phyloP scores from a whole-genome alignment of 2,888 invertebrate genomes.

The Drosophila aldrichi region DNA sequence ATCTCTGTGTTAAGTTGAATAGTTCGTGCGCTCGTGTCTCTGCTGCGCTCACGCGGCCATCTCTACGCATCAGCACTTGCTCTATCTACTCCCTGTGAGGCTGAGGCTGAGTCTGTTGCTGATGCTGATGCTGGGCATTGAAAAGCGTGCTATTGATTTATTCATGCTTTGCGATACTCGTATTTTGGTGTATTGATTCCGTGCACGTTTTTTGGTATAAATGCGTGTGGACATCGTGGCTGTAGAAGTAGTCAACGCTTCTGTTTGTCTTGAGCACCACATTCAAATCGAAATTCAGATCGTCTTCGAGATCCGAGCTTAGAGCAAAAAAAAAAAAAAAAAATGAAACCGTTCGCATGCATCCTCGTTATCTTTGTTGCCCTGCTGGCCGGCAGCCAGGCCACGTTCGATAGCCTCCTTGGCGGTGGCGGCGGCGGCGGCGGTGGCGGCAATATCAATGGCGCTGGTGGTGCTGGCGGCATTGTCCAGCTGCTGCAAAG shows the following conservation, averaged over 20 bases:
- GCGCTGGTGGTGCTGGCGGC: conserved; percentile 46
- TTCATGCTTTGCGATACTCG: conserved; percentile 30
- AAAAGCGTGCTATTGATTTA: conserved; percentile 20
- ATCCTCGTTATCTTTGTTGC: conserved; percentile 73
- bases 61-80: conserved; percentile 18
- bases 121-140: conserved; percentile 7
- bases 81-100: conserved; percentile 12
- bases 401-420: conserved; percentile 65
- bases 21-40: background rate
- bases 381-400: conserved; percentile 66
- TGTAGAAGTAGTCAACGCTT: conserved; percentile 74
- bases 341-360: conserved; percentile 76
- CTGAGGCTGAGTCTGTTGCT: background rate
- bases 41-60: conserved; percentile 3
- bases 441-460: conserved; percentile 44
- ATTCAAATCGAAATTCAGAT: conserved; percentile 15
- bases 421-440: conserved; percentile 66
- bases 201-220: conserved; percentile 64
- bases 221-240: conserved; percentile 54
- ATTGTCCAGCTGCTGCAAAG: conserved; percentile 60
- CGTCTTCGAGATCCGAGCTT: conserved; percentile 5
- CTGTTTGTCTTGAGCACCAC: conserved; percentile 63
- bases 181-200: conserved; percentile 29
- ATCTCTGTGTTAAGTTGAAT: background rate
- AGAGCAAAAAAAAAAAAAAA: conserved; percentile 14